These are phyloP conservation scores for Peromyscus nudipes DNA, from an alignment of 2,797 vertebrate genomes.

Conservation along the genomic window DNA sequence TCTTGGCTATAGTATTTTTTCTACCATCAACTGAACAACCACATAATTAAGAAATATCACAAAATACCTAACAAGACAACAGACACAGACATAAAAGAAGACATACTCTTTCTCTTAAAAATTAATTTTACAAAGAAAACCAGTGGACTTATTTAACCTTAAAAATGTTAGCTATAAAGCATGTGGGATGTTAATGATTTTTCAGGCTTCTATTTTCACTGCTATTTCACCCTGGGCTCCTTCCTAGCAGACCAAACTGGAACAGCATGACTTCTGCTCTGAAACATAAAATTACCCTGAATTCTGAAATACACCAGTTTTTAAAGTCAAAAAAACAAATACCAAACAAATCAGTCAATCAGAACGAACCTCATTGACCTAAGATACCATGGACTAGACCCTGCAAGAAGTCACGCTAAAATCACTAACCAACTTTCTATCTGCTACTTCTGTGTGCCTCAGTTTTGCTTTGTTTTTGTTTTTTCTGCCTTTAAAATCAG, in stretches of 20 bases:
- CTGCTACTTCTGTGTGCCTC: not conserved
- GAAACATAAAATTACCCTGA: not conserved
- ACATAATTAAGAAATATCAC: not conserved
- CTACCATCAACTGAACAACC: not conserved
- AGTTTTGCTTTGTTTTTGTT: not conserved
- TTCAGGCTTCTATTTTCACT: not conserved
- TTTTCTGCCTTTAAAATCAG: not conserved
- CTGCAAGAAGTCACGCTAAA: not conserved
- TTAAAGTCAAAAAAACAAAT: not conserved
- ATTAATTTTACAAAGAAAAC: not conserved
- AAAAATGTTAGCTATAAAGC: not conserved
- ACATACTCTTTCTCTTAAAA: not conserved
- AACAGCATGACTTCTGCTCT: not conserved
- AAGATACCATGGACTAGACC: not conserved
- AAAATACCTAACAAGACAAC: not conserved
- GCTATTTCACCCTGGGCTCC: not conserved
- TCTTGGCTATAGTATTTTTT: not conserved
- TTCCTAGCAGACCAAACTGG: not conserved
- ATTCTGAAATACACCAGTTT: not conserved
- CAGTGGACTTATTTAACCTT: not conserved
- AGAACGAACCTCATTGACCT: not conserved
- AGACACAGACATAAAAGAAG: not conserved
- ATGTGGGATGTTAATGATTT: not conserved
- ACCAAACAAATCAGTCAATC: not conserved
- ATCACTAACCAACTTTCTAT: not conserved